Evolutionary conservation across 2,888 invertebrate genomes (phyloP).

Genomic region (Andrena chrysosceles): DNA sequence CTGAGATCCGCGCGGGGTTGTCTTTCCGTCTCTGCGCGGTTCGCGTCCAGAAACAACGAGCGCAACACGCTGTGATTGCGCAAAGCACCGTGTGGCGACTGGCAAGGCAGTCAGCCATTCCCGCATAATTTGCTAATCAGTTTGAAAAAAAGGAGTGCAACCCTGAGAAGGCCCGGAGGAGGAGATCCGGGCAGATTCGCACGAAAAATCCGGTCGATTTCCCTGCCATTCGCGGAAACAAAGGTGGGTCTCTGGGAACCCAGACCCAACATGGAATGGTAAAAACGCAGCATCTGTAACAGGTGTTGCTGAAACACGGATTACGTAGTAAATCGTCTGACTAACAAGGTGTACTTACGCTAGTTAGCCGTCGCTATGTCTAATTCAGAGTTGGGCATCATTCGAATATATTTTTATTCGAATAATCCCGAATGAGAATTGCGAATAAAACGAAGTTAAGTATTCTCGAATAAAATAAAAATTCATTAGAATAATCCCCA

Average conservation of each 20-base stretch:
- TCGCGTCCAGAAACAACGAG: constrained; percentile 49
- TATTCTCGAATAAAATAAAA: neutral
- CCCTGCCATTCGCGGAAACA: constrained; percentile 18
- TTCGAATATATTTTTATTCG: too few relatives aligned
- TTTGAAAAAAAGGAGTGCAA: constrained; percentile 64
- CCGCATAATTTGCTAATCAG: constrained; percentile 75
- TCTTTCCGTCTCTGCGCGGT: constrained; percentile 22
- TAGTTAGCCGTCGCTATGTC: too few relatives aligned
- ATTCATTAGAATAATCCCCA: neutral
- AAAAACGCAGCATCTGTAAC: neutral
- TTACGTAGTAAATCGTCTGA: neutral
- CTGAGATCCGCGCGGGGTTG: constrained; percentile 71
- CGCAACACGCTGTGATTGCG: constrained; percentile 61
- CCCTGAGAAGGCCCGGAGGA: neutral
- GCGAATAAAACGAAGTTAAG: too few relatives aligned
- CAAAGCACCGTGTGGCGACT: constrained; percentile 65
- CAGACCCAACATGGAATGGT: neutral
- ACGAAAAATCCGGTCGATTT: constrained; percentile 2
- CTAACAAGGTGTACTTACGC: neutral
- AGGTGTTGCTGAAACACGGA: constrained; percentile 2
- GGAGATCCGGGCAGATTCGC: constrained; percentile 5
- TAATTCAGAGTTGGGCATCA: too few relatives aligned
- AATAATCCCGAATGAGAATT: too few relatives aligned
- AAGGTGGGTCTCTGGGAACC: constrained; percentile 23
- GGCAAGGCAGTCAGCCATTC: constrained; percentile 51